A percentile compares a stretch with the other conserved stretches of the same genome.
Conservation (phyloP, 2,797 vertebrate species). For the Lacerta agilis region DNA sequence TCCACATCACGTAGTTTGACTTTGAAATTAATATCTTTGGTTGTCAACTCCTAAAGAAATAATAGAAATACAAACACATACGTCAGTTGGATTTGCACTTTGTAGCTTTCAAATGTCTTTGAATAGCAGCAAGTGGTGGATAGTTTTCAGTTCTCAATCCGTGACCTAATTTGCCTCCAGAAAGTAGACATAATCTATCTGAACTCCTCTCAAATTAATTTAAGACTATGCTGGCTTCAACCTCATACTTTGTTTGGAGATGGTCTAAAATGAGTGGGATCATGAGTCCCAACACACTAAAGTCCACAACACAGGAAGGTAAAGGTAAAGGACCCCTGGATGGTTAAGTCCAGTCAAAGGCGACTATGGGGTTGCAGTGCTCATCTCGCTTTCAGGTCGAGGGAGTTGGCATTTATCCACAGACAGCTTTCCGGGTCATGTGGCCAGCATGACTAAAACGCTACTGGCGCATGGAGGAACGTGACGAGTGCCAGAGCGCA, state of each 20-base stretch:
- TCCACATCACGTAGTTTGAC: conserved; percentile 30
- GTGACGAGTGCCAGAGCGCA: too few species aligned
- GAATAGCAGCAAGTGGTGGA: not conserved
- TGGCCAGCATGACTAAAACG: too few species aligned
- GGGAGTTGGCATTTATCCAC: too few species aligned
- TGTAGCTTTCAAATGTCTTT: not conserved
- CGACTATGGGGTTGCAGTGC: too few species aligned
- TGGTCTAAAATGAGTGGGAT: not conserved
- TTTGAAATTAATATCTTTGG: conserved; percentile 37
- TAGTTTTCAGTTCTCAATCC: not conserved
- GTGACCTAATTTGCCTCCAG: not conserved
- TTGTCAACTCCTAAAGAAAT: conserved; percentile 57
- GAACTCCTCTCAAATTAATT: not conserved
- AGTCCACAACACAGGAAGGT: not conserved
- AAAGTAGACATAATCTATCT: not conserved
- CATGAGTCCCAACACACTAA: not conserved
- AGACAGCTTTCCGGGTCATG: too few species aligned
- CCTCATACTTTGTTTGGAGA: not conserved
- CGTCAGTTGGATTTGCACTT: not conserved
- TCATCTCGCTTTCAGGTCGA: too few species aligned
- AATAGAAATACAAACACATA: not conserved
- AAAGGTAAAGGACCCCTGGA: too few species aligned
- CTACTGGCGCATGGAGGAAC: too few species aligned
- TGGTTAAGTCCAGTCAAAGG: too few species aligned
- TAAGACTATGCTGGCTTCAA: not conserved